Percentiles rank a stretch among this genome's conserved stretches.
These are phyloP conservation scores for Chaenogobius annularis DNA, from an alignment of 2,113 vertebrate species.

Conservation along the genomic window DNA sequence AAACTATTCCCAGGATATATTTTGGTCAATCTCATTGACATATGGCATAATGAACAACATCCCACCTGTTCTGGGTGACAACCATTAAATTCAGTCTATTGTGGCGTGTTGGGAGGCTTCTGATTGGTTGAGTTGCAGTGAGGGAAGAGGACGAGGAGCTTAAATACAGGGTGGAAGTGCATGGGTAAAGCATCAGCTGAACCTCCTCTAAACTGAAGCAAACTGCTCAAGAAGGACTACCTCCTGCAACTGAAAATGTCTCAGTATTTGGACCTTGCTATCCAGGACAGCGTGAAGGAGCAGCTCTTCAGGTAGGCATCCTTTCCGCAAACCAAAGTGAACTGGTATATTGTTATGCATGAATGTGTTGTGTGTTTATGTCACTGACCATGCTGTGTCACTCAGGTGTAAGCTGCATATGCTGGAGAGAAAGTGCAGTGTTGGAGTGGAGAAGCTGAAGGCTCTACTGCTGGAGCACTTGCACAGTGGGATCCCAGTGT, in stretches of 20 bases:
- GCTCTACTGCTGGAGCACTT: slow-evolving; percentile 69
- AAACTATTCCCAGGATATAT: slow-evolving; percentile 8
- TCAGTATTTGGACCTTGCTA: slow-evolving; percentile 64
- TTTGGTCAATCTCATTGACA: slow-evolving; percentile 51
- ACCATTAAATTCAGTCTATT: slow-evolving; percentile 63
- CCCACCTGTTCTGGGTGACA: slow-evolving; percentile 73
- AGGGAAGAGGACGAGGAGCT: slow-evolving; percentile 33
- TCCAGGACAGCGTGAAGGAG: slow-evolving; percentile 72
- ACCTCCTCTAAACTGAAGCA: slow-evolving; percentile 15
- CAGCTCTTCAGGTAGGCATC: slow-evolving; percentile 69
- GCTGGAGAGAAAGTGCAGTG: slow-evolving; percentile 74
- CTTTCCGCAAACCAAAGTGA: neutral
- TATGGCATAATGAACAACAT: slow-evolving; percentile 58
- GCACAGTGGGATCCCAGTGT: slow-evolving; percentile 61
- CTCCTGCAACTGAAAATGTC: slow-evolving; percentile 52
- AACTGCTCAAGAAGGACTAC: slow-evolving; percentile 13
- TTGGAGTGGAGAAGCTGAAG: slow-evolving; percentile 73
- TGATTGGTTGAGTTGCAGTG: slow-evolving; percentile 65
- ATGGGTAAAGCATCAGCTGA: slow-evolving; percentile 18
- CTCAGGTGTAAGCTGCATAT: slow-evolving; percentile 75
- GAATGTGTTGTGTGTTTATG: neutral
- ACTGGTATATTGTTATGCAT: neutral
- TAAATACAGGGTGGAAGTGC: slow-evolving; percentile 59
- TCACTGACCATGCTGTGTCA: neutral
- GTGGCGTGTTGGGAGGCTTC: slow-evolving; percentile 36